phyloP scores from a whole-genome alignment of 2,888 invertebrate species.

The Adelognathus sp. region DNA sequence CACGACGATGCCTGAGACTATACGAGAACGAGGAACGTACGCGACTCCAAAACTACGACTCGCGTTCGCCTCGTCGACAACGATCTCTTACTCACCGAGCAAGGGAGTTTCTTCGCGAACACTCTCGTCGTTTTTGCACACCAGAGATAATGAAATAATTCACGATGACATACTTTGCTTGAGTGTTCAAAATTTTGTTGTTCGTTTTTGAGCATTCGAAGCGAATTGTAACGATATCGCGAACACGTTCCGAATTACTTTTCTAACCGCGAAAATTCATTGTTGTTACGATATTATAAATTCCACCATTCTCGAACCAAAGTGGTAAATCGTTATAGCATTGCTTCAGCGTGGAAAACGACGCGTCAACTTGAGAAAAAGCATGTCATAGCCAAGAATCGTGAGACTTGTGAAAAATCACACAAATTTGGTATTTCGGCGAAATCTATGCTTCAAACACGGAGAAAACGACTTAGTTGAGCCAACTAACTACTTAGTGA shows the following conservation, averaged over 20 bases:
- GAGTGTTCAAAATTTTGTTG: not conserved
- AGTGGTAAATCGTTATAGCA: not conserved
- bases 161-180: not conserved
- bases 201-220: not conserved
- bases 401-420: not conserved
- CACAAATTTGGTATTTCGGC: not conserved
- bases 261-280: too few species aligned
- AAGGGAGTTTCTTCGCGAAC: constrained; percentile 17
- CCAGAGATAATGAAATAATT: not conserved
- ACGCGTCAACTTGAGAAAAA: not conserved
- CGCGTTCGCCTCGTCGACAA: constrained; percentile 14
- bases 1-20: not conserved
- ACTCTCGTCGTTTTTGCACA: not conserved
- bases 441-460: not conserved
- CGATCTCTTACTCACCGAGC: constrained; percentile 3
- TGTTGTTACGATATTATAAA: too few species aligned
- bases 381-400: not conserved
- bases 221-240: not conserved
- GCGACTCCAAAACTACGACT: not conserved
- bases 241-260: too few species aligned
- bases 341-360: not conserved
- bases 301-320: too few species aligned
- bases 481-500: constrained; percentile 7
- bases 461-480: not conserved
- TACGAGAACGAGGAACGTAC: not conserved